phyloP scores from a whole-genome alignment of 2,113 vertebrate genomes.

The Sitta europaea region DNA sequence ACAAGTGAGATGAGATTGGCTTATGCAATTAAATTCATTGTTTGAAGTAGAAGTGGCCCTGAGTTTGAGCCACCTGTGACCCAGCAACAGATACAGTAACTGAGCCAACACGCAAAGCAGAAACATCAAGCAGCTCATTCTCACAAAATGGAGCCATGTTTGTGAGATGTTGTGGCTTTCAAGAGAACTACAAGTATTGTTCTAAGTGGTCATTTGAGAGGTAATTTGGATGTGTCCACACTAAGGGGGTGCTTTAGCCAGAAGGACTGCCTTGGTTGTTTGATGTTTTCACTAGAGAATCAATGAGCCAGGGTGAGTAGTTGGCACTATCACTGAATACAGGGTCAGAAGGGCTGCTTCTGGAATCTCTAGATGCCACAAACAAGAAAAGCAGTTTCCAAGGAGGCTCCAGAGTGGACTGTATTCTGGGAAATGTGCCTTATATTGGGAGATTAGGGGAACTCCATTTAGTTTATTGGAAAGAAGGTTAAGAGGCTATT shows the following conservation, averaged over 20 bases:
- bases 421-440: background rate
- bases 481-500: background rate
- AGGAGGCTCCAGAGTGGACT: background rate
- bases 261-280: background rate
- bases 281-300: background rate
- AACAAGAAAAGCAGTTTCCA: background rate
- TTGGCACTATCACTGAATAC: background rate
- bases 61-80: background rate
- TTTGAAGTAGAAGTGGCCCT: background rate
- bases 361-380: background rate
- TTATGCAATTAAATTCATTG: background rate
- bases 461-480: background rate
- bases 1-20: background rate
- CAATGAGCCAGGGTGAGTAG: background rate
- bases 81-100: background rate
- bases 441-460: background rate
- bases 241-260: background rate
- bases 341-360: background rate
- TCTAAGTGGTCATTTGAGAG: background rate
- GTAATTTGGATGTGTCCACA: background rate
- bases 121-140: background rate
- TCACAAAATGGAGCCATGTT: background rate
- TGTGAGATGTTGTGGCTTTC: background rate
- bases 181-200: background rate
- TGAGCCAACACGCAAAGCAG: background rate